Conservation (phyloP, 2,888 invertebrate genomes). For the Tanytarsus gracilentus region DNA sequence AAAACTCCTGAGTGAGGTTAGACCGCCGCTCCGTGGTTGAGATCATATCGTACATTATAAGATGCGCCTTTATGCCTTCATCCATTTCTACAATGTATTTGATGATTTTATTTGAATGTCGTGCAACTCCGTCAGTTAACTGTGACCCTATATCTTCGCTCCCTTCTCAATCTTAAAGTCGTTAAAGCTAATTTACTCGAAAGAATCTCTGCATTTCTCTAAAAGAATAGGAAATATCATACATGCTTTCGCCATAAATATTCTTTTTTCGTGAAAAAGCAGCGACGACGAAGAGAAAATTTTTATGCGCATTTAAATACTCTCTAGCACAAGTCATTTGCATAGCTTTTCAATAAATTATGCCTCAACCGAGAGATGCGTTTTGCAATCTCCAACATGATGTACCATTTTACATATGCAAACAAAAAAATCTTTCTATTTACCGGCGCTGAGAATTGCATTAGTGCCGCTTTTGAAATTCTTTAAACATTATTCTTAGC, state of each 20-base stretch:
- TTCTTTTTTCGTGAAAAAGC: too few species aligned
- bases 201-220: too few species aligned
- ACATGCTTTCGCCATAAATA: too few species aligned
- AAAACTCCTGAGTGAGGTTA: too few species aligned
- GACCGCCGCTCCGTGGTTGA: too few species aligned
- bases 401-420: slow-evolving; percentile 4
- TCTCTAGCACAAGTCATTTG: slow-evolving; percentile 12
- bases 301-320: slow-evolving; percentile 10
- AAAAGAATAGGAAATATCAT: neutral
- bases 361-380: neutral
- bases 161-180: neutral
- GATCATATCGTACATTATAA: too few species aligned
- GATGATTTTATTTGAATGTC: too few species aligned
- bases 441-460: slow-evolving; percentile 7
- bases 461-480: slow-evolving; percentile 12
- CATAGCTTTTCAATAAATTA: slow-evolving; percentile 10
- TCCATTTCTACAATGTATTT: too few species aligned
- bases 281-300: neutral
- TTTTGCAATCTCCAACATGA: slow-evolving; percentile 5
- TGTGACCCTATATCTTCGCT: too few species aligned
- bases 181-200: slow-evolving; percentile 5
- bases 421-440: neutral
- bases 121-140: too few species aligned
- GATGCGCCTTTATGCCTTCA: too few species aligned
- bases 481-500: neutral